Evolutionary conservation across 2,113 vertebrate genomes (phyloP), one percentile per base, ranked within the genome.

Genomic region (Podarcis muralis): DNA sequence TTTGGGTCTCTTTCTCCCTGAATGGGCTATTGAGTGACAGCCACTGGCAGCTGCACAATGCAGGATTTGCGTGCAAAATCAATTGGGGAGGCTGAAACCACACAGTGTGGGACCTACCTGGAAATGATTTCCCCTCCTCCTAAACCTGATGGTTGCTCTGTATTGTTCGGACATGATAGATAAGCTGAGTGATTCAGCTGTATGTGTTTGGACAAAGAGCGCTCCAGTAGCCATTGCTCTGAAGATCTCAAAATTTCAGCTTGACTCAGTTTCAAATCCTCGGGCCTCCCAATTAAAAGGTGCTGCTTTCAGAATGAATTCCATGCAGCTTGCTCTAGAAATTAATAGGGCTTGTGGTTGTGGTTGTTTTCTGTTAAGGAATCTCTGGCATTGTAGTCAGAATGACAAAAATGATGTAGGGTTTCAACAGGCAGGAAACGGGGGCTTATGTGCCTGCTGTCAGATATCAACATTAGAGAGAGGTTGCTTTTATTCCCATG

Each of bases 41-140:
- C 81, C 95, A 75, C 75, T 93, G 91, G 83, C 66, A 95, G 89
- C 37, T 92, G 76, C 57, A 16, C 2, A 93, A 90, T 84, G 59
- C 53, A 95, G 92, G 85, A 92, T 89, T 90, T 94, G 30, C 65
- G 84, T 92, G 89, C 85, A 94, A 91, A 93, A 93, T 91, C 40
- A 93, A 83, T 48, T 74, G 68, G 13, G 86, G 75, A 57, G 66
- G 8, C 85, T 85, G 94, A 30, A 95, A 23, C 3, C 53, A 80
- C 43, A 23, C 66, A 88, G 79, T n/a, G 75, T n/a, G 62, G 57
- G 69, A 84, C 27, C 69, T 86, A 93, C 76, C 81, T 92, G 75
- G 93, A 88, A 93, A 91, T 65, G 0, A 0, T 75, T 87, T 57
- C 16, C 12, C 25, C 32, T 22, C 66, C 53, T 9, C 90, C 90